A percentile compares a stretch with the other conserved stretches of the same genome.
phyloP scores from a whole-genome alignment of 2,797 vertebrate genomes.

The Cetoscarus ocellatus region DNA sequence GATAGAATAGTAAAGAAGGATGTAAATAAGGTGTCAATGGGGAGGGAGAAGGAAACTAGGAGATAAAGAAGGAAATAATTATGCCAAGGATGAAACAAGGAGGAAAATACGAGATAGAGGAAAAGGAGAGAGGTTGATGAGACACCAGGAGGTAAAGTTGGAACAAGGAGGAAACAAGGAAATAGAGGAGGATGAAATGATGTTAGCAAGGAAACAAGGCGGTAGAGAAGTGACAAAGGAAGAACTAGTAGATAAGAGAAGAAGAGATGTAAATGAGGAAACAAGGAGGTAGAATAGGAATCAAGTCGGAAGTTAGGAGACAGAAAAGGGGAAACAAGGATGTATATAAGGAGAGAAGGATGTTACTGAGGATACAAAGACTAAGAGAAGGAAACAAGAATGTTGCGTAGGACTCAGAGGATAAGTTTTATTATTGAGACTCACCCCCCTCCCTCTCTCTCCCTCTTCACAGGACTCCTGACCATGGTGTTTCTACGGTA shows the following conservation, averaged over 20 bases:
- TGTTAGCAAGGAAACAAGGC: too few species aligned
- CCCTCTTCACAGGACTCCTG: slow-evolving; percentile 33
- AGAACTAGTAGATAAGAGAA: too few species aligned
- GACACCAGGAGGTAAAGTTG: not conserved
- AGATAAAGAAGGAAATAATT: not conserved
- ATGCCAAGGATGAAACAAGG: not conserved
- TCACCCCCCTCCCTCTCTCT: fast-evolving
- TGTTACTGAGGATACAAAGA: not conserved
- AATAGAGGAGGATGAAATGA: too few species aligned
- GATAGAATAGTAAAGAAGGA: not conserved
- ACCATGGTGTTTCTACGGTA: slow-evolving; percentile 52
- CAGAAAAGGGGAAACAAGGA: not conserved
- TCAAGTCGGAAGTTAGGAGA: not conserved
- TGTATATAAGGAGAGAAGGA: not conserved
- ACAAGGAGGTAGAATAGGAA: not conserved
- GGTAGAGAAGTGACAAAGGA: too few species aligned
- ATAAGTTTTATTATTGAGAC: not conserved
- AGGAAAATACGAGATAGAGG: not conserved
- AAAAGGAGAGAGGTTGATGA: too few species aligned
- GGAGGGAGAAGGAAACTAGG: not conserved
- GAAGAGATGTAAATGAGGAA: not conserved
- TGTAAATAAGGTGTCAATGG: not conserved
- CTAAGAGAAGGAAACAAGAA: not conserved
- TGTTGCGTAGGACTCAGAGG: not conserved
- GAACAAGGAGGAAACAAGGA: not conserved